Base-by-base conservation (phyloP, 1,140 invertebrate genomes). In the Drosophila oshimai region DNA sequence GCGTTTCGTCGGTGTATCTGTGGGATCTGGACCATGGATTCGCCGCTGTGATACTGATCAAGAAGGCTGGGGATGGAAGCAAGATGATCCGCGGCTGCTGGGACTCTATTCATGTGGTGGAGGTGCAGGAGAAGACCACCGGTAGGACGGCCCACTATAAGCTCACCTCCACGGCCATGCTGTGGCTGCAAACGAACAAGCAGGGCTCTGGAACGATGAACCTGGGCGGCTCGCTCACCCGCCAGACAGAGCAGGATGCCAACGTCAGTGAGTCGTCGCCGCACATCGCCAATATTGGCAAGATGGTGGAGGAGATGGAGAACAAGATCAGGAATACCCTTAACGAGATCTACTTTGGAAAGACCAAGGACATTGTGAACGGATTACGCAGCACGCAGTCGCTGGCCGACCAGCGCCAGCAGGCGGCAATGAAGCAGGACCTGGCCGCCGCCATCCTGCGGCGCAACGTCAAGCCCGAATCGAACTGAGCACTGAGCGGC, bases 11-110 rank as follows among this genome's bases (percentile, higher is more conserved):
- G 6, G 99, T 99, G 0, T 99, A 99, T 92, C 93, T 99, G 37
- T 99, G 99, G 99, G 99, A 99, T 87, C 94, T 99, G 89, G 98
- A 99, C 90, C 97, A 99, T 92, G 98, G 98, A 3, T 99, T 99
- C 94, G 99, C 98, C 73, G 98, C 98, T 81, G 99, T 99, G 36
- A 99, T 99, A 90, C 93, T 99, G 68, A 99, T 99, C 74, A 99
- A 99, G 92, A 99, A 99, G 92, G 98, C 97, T 10, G 98, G 98
- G 0, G 98, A 99, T 93, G 98, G 98, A 10, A 89, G 93, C 57
- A 98, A 98, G 91, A 99, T 98, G 92, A 99, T 99, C 71, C 99
- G 97, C 92, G 96, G 99, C 2, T 99, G 98, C 91, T 99, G 99
- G 99, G 99, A 99, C 92, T 99, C 98, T 2, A 99, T 99, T 91